Evolutionary conservation across 1,140 invertebrate genomes (phyloP).

Genomic region (Neodiprion virginianus): DNA sequence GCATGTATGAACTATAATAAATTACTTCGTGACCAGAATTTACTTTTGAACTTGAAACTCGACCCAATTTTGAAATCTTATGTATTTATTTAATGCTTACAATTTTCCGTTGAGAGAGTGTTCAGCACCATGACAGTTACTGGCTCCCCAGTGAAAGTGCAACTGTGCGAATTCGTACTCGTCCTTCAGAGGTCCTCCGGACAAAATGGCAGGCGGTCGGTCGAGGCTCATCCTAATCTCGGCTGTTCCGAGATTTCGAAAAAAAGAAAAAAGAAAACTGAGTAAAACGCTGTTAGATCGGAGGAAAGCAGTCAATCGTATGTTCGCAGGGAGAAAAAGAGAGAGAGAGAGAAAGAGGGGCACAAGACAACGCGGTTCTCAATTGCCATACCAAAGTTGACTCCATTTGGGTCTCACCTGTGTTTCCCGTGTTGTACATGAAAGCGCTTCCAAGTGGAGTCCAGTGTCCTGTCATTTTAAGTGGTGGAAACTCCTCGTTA

Average conservation of each 20-base stretch:
- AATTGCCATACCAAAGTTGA: too few relatives aligned
- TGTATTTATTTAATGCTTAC: slow-evolving; percentile 47
- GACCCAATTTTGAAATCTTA: too few relatives aligned
- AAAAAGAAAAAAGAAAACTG: too few relatives aligned
- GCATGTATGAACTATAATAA: too few relatives aligned
- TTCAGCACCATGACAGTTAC: slow-evolving; percentile 78
- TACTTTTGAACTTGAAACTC: too few relatives aligned
- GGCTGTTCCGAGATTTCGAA: neutral
- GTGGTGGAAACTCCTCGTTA: slow-evolving; percentile 28
- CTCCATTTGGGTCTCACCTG: slow-evolving; percentile 8
- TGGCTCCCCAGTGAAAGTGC: slow-evolving; percentile 85
- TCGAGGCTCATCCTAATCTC: neutral
- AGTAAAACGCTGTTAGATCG: too few relatives aligned
- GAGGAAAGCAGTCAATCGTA: too few relatives aligned
- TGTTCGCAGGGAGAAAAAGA: too few relatives aligned
- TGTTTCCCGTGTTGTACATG: slow-evolving; percentile 24
- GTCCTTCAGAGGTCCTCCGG: slow-evolving; percentile 70
- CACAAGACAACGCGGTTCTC: too few relatives aligned
- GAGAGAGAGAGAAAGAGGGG: too few relatives aligned
- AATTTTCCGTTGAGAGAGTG: slow-evolving; percentile 74
- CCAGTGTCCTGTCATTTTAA: slow-evolving; percentile 45
- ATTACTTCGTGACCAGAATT: too few relatives aligned
- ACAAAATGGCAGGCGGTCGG: neutral
- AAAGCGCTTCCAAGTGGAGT: slow-evolving; percentile 21
- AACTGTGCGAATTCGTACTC: slow-evolving; percentile 77